Conservation (phyloP, 2,888 invertebrate genomes). For the Drosophila pegasa region DNA sequence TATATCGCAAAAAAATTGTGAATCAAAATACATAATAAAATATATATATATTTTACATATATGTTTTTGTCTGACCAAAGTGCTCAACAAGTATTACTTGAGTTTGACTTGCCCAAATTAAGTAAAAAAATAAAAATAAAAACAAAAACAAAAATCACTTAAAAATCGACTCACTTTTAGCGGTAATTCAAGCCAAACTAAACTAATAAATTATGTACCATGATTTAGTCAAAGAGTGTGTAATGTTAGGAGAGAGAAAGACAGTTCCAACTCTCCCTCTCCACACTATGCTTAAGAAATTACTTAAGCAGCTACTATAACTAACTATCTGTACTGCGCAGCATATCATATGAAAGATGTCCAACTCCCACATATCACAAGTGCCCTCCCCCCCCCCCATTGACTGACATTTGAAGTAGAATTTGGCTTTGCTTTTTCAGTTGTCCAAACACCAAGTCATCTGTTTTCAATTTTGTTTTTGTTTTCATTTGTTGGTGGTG, state of each 20-base stretch:
- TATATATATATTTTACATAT: too few relatives aligned
- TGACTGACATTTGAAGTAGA: slow-evolving; percentile 9
- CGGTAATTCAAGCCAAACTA: not conserved
- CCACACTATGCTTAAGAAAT: too few relatives aligned
- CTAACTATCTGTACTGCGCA: too few relatives aligned
- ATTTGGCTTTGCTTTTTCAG: slow-evolving; percentile 6
- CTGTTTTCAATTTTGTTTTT: slow-evolving; percentile 13
- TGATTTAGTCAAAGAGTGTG: not conserved
- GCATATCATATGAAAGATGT: too few relatives aligned
- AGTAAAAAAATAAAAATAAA: not conserved
- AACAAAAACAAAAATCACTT: not conserved
- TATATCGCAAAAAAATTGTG: too few relatives aligned
- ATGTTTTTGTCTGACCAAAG: too few relatives aligned
- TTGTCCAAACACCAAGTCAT: slow-evolving; percentile 17
- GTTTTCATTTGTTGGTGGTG: not conserved
- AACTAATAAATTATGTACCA: not conserved
- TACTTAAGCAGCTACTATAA: too few relatives aligned
- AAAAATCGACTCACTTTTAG: not conserved
- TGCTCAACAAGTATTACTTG: not conserved
- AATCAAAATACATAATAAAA: too few relatives aligned
- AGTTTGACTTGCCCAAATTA: not conserved
- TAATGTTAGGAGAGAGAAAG: not conserved
- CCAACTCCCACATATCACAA: too few relatives aligned
- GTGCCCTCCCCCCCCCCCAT: too few relatives aligned
- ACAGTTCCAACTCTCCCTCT: too few relatives aligned